Base-by-base conservation (phyloP, 2,888 invertebrate genomes). In the Leptodirus hochenwartii region DNA sequence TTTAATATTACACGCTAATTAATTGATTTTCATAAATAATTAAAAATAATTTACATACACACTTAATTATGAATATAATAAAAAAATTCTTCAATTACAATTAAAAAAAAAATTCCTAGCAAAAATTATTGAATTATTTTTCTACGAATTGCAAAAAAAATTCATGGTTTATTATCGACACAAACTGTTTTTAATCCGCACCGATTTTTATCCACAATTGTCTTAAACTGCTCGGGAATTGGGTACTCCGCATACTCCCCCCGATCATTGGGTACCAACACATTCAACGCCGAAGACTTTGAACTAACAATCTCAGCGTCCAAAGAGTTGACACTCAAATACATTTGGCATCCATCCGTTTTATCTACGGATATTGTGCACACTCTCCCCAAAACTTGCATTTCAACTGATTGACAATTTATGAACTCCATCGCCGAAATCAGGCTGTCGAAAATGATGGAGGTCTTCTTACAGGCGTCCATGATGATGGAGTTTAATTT, bases 261-360 rank as follows among this genome's bases (percentile, higher is more conserved):
- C 46, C 71, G 76, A 35, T 58, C 64, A 47, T 73, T 71, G 10
- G 91, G 91, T 47, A 93, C 66, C 49, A 88, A 68, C 38, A 95
- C 75, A 56, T 93, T 93, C 81, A 93, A 88, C 63, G 91, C 93
- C 2, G 90, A 87, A 20, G 90, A 91, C 61, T 93, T 93, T 45
- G 90, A 87, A 49, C 80, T 78, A 43, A 93, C 74, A 41, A 93
- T 76, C 59, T 85, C 88, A 24, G 82, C 78, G 23, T 68, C 66
- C 38, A 84, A 53, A 4, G 91, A 82, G 13, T 81, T 75, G 44
- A 73, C 66, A 43, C 76, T 85, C 49, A 95, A 65, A 63, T 82
- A 95, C 65, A 95, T 80, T 68, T 88, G 85, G 53, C 88, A 88
- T 13, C 93, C 93, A 56, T 95, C 93, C 30, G 88, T 88, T 66